These are phyloP conservation scores for Rhodeus uyekii DNA, from an alignment of 2,797 vertebrate species.

Conservation along the genomic window DNA sequence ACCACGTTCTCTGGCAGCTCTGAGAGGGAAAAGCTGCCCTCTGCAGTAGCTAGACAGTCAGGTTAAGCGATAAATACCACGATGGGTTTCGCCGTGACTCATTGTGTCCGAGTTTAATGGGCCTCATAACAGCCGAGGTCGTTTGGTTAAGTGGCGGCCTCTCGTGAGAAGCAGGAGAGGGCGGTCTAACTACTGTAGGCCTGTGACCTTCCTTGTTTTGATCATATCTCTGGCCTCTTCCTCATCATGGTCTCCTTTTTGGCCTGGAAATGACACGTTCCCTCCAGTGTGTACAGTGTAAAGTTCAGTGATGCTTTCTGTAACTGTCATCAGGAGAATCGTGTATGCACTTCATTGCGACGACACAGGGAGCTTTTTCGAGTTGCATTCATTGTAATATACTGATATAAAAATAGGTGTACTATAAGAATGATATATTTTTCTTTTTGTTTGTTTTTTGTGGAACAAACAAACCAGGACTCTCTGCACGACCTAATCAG, in stretches of 20 bases:
- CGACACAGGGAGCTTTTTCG: conserved; percentile 12
- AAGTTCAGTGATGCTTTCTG: conserved; percentile 29
- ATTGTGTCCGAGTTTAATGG: conserved; percentile 28
- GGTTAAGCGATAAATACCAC: conserved; percentile 13
- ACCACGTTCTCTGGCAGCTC: conserved; percentile 1
- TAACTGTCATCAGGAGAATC: conserved; percentile 33
- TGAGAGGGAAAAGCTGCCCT: conserved; percentile 19
- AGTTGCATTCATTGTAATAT: conserved; percentile 29
- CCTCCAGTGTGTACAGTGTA: conserved; percentile 39
- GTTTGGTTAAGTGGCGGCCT: conserved; percentile 3
- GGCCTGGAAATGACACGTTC: neutral
- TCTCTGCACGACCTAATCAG: conserved; percentile 49
- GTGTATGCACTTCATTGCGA: conserved; percentile 16
- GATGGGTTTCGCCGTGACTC: conserved; percentile 33
- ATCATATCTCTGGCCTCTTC: conserved; percentile 25
- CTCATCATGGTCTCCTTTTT: conserved; percentile 17
- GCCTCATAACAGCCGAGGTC: conserved; percentile 30
- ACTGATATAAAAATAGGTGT: conserved; percentile 38
- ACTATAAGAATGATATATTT: conserved; percentile 39
- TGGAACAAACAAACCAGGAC: neutral
- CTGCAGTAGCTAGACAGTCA: too few relatives aligned
- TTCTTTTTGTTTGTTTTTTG: conserved; percentile 32
- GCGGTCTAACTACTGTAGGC: conserved; percentile 3
- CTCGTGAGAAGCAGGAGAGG: conserved; percentile 9
- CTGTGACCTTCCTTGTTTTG: conserved; percentile 33